Base-by-base conservation (phyloP, 2,888 invertebrate genomes). In the Rhaphigaster nebulosa region DNA sequence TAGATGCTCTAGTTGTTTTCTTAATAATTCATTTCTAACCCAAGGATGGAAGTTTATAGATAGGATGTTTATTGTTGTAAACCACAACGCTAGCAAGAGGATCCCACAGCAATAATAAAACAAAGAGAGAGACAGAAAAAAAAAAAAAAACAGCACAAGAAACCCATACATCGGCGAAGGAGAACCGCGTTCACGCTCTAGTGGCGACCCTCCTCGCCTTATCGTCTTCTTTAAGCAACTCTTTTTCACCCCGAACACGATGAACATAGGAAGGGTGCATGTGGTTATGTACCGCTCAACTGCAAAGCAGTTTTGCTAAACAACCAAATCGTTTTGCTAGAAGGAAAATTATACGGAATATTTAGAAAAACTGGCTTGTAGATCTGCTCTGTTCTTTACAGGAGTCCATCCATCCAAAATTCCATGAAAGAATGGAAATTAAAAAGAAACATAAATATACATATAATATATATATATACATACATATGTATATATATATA, bases 111-210 rank as follows among this genome's bases (percentile, higher is more conserved):
- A 76, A 76, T 76, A 76, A 76, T 76, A 76, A 76, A 70, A 70
- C 70, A 70, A 76, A 34, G 34, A 76, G 34, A 76, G 23, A 76
- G 29, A 8, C 15, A 8, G 4, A 18, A 38, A 8, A 29, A 38
- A 23, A 8, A 38, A 76, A 76, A 76, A 76, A 65, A 65, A 65
- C 8, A 8, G 18, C 18, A 34, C 18, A 76, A 38, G 38, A 60
- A 76, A 76, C 12, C 70, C 20, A 76, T 76, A 76, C 34, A 76
- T 76, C 8, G 70, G 38, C 15, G 70, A 20, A 76, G 70, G 70
- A 76, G 70, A 76, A 76, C 70, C 70, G 70, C 70, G 70, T 38
- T 76, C 70, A 76, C 34, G 70, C 70, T 76, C 70, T 26, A 38
- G 6, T 38, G 34, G 38, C 70, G 29, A 76, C 70, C 70, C 70